Evolutionary conservation across 2,797 vertebrate species (phyloP).

Genomic region (Mastacembelus armatus): DNA sequence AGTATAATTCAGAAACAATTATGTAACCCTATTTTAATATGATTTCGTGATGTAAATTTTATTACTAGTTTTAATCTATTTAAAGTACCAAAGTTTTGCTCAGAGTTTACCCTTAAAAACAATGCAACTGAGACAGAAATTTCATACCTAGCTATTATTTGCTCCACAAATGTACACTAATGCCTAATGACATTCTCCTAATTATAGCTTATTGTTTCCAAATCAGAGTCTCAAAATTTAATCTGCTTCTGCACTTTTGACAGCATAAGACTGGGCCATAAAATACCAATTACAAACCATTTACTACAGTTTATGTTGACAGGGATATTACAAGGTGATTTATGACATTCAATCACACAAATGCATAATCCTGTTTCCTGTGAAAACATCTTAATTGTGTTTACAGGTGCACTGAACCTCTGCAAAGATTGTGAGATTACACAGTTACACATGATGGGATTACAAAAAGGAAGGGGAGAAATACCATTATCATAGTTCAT

Average conservation of each 20-base stretch:
- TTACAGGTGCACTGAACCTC: constrained; percentile 60
- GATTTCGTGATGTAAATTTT: no score
- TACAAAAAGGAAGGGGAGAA: constrained; percentile 24
- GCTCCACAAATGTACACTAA: constrained; percentile 27
- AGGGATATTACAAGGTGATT: constrained; percentile 61
- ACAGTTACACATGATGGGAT: constrained; percentile 48
- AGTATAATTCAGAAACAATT: no score
- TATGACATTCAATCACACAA: constrained; percentile 65
- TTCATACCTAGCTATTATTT: constrained; percentile 39
- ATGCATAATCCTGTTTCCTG: constrained; percentile 65
- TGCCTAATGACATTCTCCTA: constrained; percentile 58
- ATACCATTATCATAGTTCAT: constrained; percentile 10
- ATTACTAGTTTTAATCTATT: constrained; percentile 4
- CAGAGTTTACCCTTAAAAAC: constrained; percentile 33
- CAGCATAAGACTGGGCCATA: constrained; percentile 39
- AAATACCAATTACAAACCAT: constrained; percentile 59
- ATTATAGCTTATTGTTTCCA: constrained; percentile 63
- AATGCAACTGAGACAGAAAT: constrained; percentile 27
- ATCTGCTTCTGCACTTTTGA: constrained; percentile 62
- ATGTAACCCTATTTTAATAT: no score
- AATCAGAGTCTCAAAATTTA: constrained; percentile 53
- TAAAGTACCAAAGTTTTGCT: background rate
- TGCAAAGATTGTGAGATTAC: constrained; percentile 56
- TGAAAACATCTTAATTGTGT: constrained; percentile 63
- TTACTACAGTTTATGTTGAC: constrained; percentile 59